A percentile compares a stretch with the other conserved stretches of the same genome.
These are phyloP conservation scores for Mareca penelope DNA, from an alignment of 2,797 vertebrate species.

Conservation along the genomic window DNA sequence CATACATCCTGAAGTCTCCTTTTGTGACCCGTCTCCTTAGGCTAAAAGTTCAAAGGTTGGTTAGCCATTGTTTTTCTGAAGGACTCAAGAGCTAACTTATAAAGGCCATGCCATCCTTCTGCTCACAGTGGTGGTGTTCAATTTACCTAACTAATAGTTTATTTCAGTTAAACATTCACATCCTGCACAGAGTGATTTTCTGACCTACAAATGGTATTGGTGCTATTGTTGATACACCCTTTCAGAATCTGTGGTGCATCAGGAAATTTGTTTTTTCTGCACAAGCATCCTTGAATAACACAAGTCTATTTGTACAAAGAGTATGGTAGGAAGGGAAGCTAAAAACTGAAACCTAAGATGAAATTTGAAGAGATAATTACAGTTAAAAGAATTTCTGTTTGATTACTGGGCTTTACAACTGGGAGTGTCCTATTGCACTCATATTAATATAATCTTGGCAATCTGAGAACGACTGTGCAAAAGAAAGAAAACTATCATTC, in stretches of 20 bases:
- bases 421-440: slow-evolving; percentile 22
- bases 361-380: slow-evolving; percentile 51
- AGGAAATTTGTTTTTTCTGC: slow-evolving; percentile 1
- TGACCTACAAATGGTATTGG: neutral
- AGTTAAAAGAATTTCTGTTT: slow-evolving; percentile 41
- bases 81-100: neutral
- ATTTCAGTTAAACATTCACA: neutral
- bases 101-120: neutral
- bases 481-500: slow-evolving; percentile 42
- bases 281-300: neutral
- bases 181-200: neutral
- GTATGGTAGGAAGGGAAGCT: neutral
- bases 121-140: neutral
- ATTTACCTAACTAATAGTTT: neutral
- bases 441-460: slow-evolving; percentile 38
- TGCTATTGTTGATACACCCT: neutral
- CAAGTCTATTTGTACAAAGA: neutral
- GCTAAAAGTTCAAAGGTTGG: neutral
- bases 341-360: slow-evolving; percentile 37
- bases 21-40: neutral
- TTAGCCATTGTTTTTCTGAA: neutral
- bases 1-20: neutral
- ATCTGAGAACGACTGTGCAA: slow-evolving; percentile 6
- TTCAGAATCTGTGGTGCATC: neutral
- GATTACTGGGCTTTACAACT: slow-evolving; percentile 34